Conservation (phyloP, 2,113 vertebrate species). For the Carassius gibelio region DNA sequence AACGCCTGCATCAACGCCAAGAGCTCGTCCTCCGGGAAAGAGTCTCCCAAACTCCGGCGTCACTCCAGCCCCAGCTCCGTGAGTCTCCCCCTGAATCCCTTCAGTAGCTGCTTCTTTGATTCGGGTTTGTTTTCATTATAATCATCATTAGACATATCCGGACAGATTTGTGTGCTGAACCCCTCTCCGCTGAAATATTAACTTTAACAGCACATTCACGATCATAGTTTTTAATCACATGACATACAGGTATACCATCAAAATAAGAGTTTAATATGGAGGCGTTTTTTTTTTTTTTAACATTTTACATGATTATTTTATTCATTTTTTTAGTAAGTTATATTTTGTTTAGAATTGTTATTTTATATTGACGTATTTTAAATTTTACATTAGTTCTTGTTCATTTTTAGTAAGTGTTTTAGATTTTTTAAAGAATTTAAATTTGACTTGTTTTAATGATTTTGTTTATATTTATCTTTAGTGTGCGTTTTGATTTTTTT, state of each 20-base stretch:
- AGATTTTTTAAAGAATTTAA: too few relatives aligned
- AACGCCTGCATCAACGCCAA: slow-evolving; percentile 95
- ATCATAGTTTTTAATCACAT: not conserved
- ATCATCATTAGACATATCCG: not conserved
- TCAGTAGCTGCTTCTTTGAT: not conserved
- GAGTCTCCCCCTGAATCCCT: slow-evolving; percentile 65
- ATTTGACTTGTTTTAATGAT: too few relatives aligned
- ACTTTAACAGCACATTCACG: too few relatives aligned
- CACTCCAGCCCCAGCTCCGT: slow-evolving; percentile 97
- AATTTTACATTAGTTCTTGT: not conserved
- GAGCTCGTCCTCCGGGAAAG: slow-evolving; percentile 83
- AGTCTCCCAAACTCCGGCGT: slow-evolving; percentile 89
- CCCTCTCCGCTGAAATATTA: not conserved
- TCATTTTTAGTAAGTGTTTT: too few relatives aligned
- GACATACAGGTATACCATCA: not conserved
- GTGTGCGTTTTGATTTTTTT: too few relatives aligned
- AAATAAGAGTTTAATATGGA: not conserved
- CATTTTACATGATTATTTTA: too few relatives aligned
- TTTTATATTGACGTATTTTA: not conserved
- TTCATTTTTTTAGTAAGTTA: too few relatives aligned
- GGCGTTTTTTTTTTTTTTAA: not conserved
- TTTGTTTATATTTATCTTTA: too few relatives aligned
- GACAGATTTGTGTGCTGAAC: not conserved
- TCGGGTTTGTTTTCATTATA: not conserved
- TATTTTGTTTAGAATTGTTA: too few relatives aligned